Conservation (phyloP, 2,888 invertebrate species). For the Lacanobia oleracea region DNA sequence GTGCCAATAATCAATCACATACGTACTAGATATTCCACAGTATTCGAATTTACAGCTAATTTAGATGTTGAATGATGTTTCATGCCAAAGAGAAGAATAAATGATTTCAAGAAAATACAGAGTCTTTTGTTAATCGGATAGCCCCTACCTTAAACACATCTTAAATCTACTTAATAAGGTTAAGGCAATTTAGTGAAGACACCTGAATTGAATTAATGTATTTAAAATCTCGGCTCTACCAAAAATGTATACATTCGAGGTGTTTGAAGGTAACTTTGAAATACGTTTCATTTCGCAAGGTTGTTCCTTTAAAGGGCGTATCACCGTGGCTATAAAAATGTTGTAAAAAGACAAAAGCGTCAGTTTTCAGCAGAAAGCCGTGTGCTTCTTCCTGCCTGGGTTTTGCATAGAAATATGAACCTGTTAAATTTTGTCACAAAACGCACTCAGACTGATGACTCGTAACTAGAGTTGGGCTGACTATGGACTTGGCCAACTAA, state of each 20-base stretch:
- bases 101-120: conserved; percentile 19
- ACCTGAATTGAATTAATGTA: conserved; percentile 31
- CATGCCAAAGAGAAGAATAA: neutral
- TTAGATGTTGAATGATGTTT: neutral
- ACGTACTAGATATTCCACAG: too few species aligned
- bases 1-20: neutral
- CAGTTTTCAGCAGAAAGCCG: conserved; percentile 44
- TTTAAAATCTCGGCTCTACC: conserved; percentile 26
- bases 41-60: neutral
- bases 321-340: conserved; percentile 55
- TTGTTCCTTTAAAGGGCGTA: conserved; percentile 44
- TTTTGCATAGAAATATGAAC: conserved; percentile 64
- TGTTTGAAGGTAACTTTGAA: conserved; percentile 26
- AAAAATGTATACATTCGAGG: conserved; percentile 29
- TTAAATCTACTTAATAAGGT: conserved; percentile 36
- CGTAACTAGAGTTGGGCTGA: conserved; percentile 36
- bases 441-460: conserved; percentile 62
- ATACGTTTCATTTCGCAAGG: conserved; percentile 51
- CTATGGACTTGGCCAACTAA: neutral
- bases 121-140: conserved; percentile 35
- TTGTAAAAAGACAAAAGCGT: conserved; percentile 54
- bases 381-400: conserved; percentile 41
- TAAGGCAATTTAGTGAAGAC: conserved; percentile 32
- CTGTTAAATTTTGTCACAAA: conserved; percentile 65
- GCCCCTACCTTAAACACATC: conserved; percentile 39